Conservation (phyloP, 2,888 invertebrate species). For the Metellina segmentata region DNA sequence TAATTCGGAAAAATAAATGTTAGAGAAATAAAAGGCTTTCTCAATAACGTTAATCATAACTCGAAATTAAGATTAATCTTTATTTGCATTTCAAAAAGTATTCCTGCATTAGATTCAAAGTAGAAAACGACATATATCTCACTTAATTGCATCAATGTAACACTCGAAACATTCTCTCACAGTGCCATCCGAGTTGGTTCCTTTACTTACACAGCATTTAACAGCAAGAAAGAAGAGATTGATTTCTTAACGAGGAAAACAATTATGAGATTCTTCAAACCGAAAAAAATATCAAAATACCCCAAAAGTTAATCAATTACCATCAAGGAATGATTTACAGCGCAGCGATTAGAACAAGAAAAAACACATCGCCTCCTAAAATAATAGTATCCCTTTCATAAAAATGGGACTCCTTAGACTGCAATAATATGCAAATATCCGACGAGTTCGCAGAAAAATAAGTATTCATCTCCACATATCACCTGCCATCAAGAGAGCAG, state of each 20-base stretch:
- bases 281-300: background rate
- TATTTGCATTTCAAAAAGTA: too few species aligned
- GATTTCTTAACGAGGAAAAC: background rate
- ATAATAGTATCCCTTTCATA: background rate
- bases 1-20: too few species aligned
- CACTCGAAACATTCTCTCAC: background rate
- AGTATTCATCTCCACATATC: constrained; percentile 36
- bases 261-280: background rate
- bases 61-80: too few species aligned
- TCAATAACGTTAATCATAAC: too few species aligned
- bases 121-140: background rate
- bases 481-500: constrained; percentile 33
- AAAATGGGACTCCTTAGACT: constrained; percentile 1
- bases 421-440: constrained; percentile 59
- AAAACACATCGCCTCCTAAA: background rate
- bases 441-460: constrained; percentile 1
- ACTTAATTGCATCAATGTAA: background rate
- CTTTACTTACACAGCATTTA: background rate
- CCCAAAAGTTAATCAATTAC: background rate
- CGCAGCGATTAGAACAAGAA: background rate
- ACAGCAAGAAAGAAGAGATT: background rate
- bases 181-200: background rate
- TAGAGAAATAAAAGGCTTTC: too few species aligned
- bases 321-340: background rate
- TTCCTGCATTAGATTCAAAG: background rate